Percentiles rank a stretch among this genome's conserved stretches.
Evolutionary conservation across 2,888 invertebrate species (phyloP).

Genomic region (Chamaedrilus cognettii): DNA sequence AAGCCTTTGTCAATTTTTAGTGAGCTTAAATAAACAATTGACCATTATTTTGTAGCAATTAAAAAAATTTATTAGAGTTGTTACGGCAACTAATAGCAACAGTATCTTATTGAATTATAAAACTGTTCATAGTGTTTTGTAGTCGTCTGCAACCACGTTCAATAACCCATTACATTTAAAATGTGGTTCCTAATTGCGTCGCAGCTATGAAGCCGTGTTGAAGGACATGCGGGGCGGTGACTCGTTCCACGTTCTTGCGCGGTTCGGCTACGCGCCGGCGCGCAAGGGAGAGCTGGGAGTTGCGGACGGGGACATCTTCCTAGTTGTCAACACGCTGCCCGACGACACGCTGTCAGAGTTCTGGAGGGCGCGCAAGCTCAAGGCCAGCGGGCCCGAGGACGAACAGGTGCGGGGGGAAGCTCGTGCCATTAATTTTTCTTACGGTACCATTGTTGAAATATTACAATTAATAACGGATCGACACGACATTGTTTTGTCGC

Average conservation of each 20-base stretch:
- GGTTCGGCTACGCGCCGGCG: constrained; percentile 1
- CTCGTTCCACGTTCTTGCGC: constrained; percentile 14
- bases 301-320: constrained; percentile 16
- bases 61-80: no score
- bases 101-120: no score
- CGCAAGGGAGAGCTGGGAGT: constrained; percentile 12
- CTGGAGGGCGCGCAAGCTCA: constrained; percentile 30
- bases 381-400: constrained; percentile 2
- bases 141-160: no score
- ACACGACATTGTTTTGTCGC: no score
- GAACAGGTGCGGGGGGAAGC: constrained; percentile 19
- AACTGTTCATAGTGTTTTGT: no score
- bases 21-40: no score
- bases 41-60: no score
- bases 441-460: background rate
- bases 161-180: background rate
- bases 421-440: no score
- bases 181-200: background rate
- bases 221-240: constrained; percentile 1
- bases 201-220: background rate
- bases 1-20: no score
- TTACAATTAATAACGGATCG: no score
- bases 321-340: constrained; percentile 34
- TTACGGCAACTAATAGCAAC: no score
- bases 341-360: constrained; percentile 24